A percentile compares a stretch with the other conserved stretches of the same genome.
phyloP scores from a whole-genome alignment of 2,888 invertebrate genomes.

The Drosophila aldrichi region DNA sequence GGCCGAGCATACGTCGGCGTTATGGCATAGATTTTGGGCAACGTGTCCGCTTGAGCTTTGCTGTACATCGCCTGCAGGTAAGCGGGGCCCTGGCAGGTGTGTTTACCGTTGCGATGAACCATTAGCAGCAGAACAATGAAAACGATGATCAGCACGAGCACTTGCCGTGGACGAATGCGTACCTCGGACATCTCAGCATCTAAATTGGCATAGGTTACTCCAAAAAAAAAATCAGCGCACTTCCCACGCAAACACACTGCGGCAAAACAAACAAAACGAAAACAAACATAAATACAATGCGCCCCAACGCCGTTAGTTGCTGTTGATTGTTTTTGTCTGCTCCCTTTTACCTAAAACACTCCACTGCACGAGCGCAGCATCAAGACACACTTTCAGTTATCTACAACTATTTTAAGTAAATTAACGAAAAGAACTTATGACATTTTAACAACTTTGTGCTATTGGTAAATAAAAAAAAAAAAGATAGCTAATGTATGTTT shows the following conservation, averaged over 20 bases:
- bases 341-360: constrained; percentile 28
- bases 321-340: constrained; percentile 4
- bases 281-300: constrained; percentile 14
- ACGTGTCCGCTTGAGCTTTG: constrained; percentile 57
- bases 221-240: neutral
- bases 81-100: constrained; percentile 80
- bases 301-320: neutral
- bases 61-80: constrained; percentile 78
- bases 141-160: constrained; percentile 80
- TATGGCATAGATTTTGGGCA: constrained; percentile 93
- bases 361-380: constrained; percentile 9
- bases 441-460: constrained; percentile 42
- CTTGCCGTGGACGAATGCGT: constrained; percentile 83
- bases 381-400: neutral
- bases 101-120: constrained; percentile 82
- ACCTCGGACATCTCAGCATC: constrained; percentile 78
- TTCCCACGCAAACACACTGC: constrained; percentile 24
- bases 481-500: constrained; percentile 18
- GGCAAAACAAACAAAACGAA: constrained; percentile 47
- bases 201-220: constrained; percentile 19
- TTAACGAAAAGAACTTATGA: constrained; percentile 19
- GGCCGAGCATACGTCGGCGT: constrained; percentile 96
- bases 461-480: constrained; percentile 1
- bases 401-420: constrained; percentile 6
- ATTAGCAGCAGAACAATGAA: constrained; percentile 80